These are phyloP conservation scores for Ochropacha duplaris DNA, from an alignment of 2,888 invertebrate genomes.

Conservation along the genomic window DNA sequence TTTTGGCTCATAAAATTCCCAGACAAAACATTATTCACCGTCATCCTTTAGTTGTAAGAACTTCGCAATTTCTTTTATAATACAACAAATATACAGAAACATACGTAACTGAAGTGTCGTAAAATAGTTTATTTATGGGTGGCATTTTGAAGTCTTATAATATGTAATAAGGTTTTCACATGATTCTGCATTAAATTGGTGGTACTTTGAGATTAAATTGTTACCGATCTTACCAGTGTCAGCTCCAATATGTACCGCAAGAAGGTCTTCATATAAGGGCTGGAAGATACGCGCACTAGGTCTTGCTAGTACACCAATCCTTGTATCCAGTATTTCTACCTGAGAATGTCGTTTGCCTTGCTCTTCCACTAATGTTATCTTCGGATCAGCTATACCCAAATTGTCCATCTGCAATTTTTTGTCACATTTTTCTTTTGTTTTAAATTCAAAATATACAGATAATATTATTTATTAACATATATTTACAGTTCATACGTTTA, in stretches of 20 bases:
- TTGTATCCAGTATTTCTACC: constrained; percentile 87
- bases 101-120: neutral
- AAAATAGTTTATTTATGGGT: neutral
- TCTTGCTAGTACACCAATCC: constrained; percentile 89
- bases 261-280: constrained; percentile 90
- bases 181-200: too few relatives aligned
- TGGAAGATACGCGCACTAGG: constrained; percentile 92
- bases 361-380: constrained; percentile 88
- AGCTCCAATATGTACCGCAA: constrained; percentile 87
- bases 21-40: neutral
- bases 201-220: neutral
- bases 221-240: constrained; percentile 56
- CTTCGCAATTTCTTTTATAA: neutral
- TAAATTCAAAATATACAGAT: too few relatives aligned
- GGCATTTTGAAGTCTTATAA: neutral
- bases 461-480: too few relatives aligned
- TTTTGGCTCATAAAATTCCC: neutral
- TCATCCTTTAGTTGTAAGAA: neutral
- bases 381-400: constrained; percentile 83
- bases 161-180: too few relatives aligned
- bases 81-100: neutral
- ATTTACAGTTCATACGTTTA: too few relatives aligned
- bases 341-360: constrained; percentile 88
- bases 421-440: constrained; percentile 4
- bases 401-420: constrained; percentile 82